phyloP scores from a whole-genome alignment of 2,888 invertebrate genomes.

The Alcis repandata region DNA sequence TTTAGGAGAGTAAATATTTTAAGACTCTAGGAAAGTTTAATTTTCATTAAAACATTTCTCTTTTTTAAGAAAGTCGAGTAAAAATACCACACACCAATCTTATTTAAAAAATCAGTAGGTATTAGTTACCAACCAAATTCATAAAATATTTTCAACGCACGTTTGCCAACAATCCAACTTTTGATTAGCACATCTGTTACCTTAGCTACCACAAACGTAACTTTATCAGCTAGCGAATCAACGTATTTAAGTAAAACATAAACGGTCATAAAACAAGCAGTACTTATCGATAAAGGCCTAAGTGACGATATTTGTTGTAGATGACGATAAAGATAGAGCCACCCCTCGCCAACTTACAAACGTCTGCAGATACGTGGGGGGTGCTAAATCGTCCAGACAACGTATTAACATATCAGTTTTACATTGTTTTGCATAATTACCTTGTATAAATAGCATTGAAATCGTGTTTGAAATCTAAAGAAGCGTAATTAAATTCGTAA shows the following conservation, averaged over 20 bases:
- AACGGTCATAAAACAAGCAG: conserved; percentile 58
- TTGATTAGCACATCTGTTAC: background rate
- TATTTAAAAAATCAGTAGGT: too few relatives aligned
- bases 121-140: too few relatives aligned
- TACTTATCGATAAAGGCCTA: conserved; percentile 63
- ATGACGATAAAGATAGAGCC: conserved; percentile 64
- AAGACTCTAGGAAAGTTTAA: too few relatives aligned
- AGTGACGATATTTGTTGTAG: conserved; percentile 66
- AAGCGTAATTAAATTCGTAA: background rate
- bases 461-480: background rate
- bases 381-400: conserved; percentile 81
- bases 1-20: too few relatives aligned
- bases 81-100: too few relatives aligned
- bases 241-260: conserved; percentile 52
- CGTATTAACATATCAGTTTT: conserved; percentile 80
- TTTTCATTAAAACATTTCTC: too few relatives aligned
- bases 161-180: background rate
- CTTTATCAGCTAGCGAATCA: conserved; percentile 41
- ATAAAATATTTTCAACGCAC: too few relatives aligned
- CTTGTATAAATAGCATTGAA: conserved; percentile 17
- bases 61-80: too few relatives aligned
- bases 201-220: background rate
- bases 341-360: conserved; percentile 72
- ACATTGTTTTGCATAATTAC: conserved; percentile 78
- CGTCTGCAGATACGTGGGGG: conserved; percentile 66